phyloP scores from a whole-genome alignment of 1,140 invertebrate genomes.

The Physella acuta region DNA sequence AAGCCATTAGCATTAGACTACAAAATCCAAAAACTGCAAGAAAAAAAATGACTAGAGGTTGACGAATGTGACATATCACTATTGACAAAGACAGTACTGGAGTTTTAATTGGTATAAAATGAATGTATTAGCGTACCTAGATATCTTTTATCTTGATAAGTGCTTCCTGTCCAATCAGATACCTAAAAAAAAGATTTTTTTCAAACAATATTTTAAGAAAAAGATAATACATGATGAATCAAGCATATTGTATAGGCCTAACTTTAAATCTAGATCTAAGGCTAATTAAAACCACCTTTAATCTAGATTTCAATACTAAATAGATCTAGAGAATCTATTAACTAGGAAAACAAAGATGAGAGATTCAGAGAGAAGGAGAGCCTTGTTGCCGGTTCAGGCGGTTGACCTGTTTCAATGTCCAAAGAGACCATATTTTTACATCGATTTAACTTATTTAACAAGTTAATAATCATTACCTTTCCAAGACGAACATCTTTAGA shows the following conservation, averaged over 20 bases:
- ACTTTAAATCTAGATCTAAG: too few relatives aligned
- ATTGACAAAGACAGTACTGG: too few relatives aligned
- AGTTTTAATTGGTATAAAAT: too few relatives aligned
- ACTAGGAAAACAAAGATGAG: background rate
- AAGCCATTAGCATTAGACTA: too few relatives aligned
- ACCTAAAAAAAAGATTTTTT: constrained; percentile 70
- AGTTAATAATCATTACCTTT: constrained; percentile 67
- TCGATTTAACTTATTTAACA: background rate
- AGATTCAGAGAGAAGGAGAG: background rate
- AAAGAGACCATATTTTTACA: background rate
- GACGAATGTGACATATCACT: too few relatives aligned
- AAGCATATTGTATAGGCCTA: too few relatives aligned
- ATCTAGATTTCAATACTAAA: too few relatives aligned
- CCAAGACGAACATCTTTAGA: constrained; percentile 95
- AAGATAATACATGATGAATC: too few relatives aligned
- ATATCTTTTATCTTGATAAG: constrained; percentile 92
- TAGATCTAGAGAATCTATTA: background rate
- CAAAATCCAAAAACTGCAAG: too few relatives aligned
- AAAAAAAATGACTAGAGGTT: too few relatives aligned
- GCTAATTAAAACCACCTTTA: too few relatives aligned
- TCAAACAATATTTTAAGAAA: too few relatives aligned
- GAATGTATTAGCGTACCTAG: constrained; percentile 87
- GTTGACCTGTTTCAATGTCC: background rate
- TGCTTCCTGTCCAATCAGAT: constrained; percentile 95
- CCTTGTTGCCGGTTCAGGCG: background rate